Conservation (phyloP, 2,888 invertebrate genomes). For the Hydraecia micacea region DNA sequence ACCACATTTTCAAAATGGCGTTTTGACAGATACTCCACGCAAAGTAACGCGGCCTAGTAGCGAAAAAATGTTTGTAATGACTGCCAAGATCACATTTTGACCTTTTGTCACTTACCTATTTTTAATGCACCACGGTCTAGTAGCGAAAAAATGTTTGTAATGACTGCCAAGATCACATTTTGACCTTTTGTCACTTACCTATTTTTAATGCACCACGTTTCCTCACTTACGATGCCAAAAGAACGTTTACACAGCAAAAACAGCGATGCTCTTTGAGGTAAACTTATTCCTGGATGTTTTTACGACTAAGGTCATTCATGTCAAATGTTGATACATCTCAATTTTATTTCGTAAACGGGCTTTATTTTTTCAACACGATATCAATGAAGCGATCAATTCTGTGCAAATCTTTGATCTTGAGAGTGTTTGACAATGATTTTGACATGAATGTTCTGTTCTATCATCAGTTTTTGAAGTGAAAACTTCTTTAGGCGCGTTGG, state of each 20-base stretch:
- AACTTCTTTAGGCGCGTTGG: too few relatives aligned
- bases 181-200: slow-evolving; percentile 65
- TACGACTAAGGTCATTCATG: slow-evolving; percentile 57
- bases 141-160: slow-evolving; percentile 48
- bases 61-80: slow-evolving; percentile 51
- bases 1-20: slow-evolving; percentile 39
- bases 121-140: slow-evolving; percentile 58
- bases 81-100: slow-evolving; percentile 65
- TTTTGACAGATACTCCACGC: slow-evolving; percentile 54
- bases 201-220: slow-evolving; percentile 65
- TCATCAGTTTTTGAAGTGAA: too few relatives aligned
- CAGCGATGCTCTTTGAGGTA: slow-evolving; percentile 54
- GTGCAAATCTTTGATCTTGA: slow-evolving; percentile 52
- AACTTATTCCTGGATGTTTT: slow-evolving; percentile 57
- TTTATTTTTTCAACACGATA: slow-evolving; percentile 59
- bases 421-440: slow-evolving; percentile 51
- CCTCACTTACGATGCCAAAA: slow-evolving; percentile 62
- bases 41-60: slow-evolving; percentile 40
- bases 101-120: slow-evolving; percentile 65
- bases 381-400: slow-evolving; percentile 58
- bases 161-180: slow-evolving; percentile 64
- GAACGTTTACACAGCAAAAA: slow-evolving; percentile 45
- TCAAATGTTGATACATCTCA: slow-evolving; percentile 62
- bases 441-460: slow-evolving; percentile 46
- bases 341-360: slow-evolving; percentile 48